phyloP scores from a whole-genome alignment of 2,797 vertebrate genomes.

The Nannoperca obscura region DNA sequence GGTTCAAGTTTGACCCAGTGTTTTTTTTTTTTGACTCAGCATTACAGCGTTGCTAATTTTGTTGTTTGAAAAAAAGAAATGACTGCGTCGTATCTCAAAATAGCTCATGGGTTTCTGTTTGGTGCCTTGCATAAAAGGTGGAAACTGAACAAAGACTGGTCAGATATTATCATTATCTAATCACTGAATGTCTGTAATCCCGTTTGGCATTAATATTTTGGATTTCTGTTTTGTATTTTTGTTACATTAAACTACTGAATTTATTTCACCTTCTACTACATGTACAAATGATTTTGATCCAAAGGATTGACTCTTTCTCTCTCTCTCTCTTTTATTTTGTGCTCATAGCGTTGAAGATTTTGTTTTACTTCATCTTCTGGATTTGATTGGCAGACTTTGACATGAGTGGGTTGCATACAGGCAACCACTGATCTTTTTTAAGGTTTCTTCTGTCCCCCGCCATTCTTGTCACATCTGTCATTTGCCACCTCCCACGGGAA shows the following conservation, averaged over 20 bases:
- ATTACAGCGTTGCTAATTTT: background rate
- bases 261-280: background rate
- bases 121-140: slow-evolving; percentile 16
- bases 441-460: slow-evolving; percentile 76
- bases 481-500: slow-evolving; percentile 79
- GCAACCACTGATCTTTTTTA: slow-evolving; percentile 80
- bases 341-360: slow-evolving; percentile 26
- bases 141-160: slow-evolving; percentile 1
- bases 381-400: slow-evolving; percentile 79
- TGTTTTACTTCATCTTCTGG: slow-evolving; percentile 44
- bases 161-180: background rate
- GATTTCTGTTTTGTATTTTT: slow-evolving; percentile 6
- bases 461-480: slow-evolving; percentile 84
- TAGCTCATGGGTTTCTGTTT: slow-evolving; percentile 33
- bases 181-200: slow-evolving; percentile 16
- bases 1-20: background rate
- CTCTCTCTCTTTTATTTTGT: slow-evolving; percentile 15
- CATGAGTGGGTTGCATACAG: slow-evolving; percentile 80
- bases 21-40: slow-evolving; percentile 2
- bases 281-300: slow-evolving; percentile 29
- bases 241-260: slow-evolving; percentile 12
- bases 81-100: slow-evolving; percentile 9
- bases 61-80: slow-evolving; percentile 1
- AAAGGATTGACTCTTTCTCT: slow-evolving; percentile 9
- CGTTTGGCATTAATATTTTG: background rate